Conservation (phyloP, 2,113 vertebrate genomes). For the Rhinolophus sinicus region DNA sequence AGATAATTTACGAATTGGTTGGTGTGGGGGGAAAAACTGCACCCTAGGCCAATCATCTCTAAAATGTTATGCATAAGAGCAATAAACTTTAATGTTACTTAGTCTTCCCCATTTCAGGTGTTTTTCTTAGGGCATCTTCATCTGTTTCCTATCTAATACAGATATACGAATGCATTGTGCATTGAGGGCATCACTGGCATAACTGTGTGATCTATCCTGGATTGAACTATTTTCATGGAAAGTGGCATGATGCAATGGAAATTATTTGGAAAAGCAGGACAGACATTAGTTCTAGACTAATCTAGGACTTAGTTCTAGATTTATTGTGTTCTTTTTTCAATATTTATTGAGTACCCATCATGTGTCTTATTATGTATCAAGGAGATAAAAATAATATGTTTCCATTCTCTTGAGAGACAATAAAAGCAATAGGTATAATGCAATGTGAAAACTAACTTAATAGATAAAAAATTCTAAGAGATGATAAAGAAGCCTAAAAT, state of each 20-base stretch:
- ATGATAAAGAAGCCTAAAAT: neutral
- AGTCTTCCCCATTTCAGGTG: neutral
- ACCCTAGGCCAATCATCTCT: neutral
- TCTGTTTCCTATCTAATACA: neutral
- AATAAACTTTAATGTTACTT: neutral
- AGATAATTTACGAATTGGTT: neutral
- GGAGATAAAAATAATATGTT: neutral
- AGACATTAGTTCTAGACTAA: neutral
- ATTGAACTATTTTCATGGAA: neutral
- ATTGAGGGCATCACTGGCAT: neutral
- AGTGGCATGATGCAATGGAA: neutral
- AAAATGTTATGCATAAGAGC: neutral
- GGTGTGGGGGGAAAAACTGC: neutral
- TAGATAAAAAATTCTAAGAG: neutral
- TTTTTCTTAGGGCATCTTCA: neutral
- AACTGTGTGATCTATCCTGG: neutral
- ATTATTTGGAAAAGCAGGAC: neutral
- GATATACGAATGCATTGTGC: neutral
- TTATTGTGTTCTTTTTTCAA: neutral
- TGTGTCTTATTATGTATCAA: neutral
- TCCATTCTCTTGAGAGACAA: neutral
- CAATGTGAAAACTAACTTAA: neutral
- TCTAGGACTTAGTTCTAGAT: neutral
- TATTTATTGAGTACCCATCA: neutral
- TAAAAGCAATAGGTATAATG: neutral